Base-by-base conservation (phyloP, 2,113 vertebrate genomes). In the Odontophorus gujanensis region DNA sequence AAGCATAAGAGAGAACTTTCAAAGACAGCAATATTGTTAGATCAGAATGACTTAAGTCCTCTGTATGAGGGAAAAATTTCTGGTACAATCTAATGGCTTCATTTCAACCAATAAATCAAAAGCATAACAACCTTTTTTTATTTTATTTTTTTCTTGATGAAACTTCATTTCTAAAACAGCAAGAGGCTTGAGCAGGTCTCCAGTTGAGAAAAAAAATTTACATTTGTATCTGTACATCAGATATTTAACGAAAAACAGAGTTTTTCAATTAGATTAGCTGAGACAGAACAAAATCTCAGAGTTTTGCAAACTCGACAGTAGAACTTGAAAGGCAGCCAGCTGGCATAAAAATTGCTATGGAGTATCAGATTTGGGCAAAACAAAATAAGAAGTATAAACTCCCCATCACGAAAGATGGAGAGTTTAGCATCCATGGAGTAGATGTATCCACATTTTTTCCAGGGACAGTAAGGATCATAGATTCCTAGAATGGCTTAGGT, bases 1-100 rank as follows among this genome's bases (percentile, higher is more conserved):
- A 43, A 73, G 50, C 7, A 78, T n/a, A 61, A 57, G 17, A 34
- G 25, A 90, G 13, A 5, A 16, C 11, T 91, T 8, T 55, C 11
- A 66, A 6, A 7, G 21, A 38, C 1, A 0, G 7, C 0, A 1
- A 34, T 32, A 71, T 38, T 30, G 7, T 9, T 6, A 38, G 28
- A 59, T 14, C 32, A 87, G 67, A 50, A 65, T 80, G 40, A 38
- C 3, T 7, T 24, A 48, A 30, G 21, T 42, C 13, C n/a, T 51
- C 8, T 7, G 2, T 20, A 67, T 8, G 18, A 5, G 63, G 30
- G 15, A 16, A 2, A 1, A 7, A 25, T 94, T 81, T 76, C 30
- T 18, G 32, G 9, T 68, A 20, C 30, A 81, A 81, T 5, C 0
- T 59, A 43, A 43, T 16, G 11, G 45, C 13, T 84, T 11, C 9